phyloP scores from a whole-genome alignment of 2,113 vertebrate species.

The Lethenteron camtschaticum region DNA sequence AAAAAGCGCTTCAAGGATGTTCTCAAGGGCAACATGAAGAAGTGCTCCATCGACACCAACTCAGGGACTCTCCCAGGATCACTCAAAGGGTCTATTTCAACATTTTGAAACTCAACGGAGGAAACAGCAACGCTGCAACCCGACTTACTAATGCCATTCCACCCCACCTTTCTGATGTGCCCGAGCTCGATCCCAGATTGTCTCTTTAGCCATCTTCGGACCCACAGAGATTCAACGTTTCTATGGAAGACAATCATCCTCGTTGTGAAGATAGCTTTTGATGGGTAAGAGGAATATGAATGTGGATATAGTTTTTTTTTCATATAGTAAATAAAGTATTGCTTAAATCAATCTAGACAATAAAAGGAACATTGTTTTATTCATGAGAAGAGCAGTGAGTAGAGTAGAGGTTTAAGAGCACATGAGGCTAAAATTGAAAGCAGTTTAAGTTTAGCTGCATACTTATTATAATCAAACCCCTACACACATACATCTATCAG shows the following conservation, averaged over 20 bases:
- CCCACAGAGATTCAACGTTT: neutral
- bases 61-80: neutral
- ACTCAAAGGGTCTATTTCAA: conserved; percentile 1
- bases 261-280: too few species aligned
- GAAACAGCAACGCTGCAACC: neutral
- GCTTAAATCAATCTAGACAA: too few species aligned
- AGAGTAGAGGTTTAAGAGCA: too few species aligned
- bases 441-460: neutral
- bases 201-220: neutral
- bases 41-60: neutral
- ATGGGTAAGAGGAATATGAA: too few species aligned
- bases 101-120: neutral
- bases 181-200: neutral
- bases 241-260: conserved; percentile 3
- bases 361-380: too few species aligned
- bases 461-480: neutral
- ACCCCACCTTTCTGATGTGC: too few species aligned
- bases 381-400: too few species aligned
- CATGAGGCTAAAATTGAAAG: too few species aligned
- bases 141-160: too few species aligned
- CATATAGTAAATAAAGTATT: neutral
- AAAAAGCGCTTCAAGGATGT: conserved; percentile 1
- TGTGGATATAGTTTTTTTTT: neutral
- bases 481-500: neutral
- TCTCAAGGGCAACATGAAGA: neutral